Percentiles rank a stretch among this genome's conserved stretches.
Evolutionary conservation across 2,888 invertebrate genomes (phyloP).

Genomic region (Dione juno): DNA sequence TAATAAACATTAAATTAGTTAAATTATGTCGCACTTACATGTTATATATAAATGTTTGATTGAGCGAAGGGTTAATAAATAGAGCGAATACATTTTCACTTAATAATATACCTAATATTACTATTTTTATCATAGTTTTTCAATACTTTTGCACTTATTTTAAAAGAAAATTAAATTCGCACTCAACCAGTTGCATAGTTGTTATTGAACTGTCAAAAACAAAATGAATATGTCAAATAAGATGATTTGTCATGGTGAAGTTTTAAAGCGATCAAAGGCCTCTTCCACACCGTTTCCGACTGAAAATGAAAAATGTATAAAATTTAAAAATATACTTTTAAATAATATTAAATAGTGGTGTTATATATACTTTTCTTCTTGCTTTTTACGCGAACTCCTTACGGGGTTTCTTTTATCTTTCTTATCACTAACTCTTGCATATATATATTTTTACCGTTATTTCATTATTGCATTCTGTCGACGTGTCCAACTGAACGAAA

Average conservation of each 20-base stretch:
- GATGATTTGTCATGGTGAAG: not conserved
- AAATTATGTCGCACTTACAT: slow-evolving; percentile 56
- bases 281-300: not conserved
- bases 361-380: too few relatives aligned
- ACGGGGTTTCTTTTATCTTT: too few relatives aligned
- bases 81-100: slow-evolving; percentile 20
- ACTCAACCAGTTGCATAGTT: not conserved
- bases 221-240: not conserved
- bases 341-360: too few relatives aligned
- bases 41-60: slow-evolving; percentile 60
- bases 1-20: not conserved
- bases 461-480: too few relatives aligned
- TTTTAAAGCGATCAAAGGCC: not conserved
- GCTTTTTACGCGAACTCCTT: too few relatives aligned
- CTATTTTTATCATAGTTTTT: slow-evolving; percentile 27
- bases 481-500: too few relatives aligned
- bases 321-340: too few relatives aligned
- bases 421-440: too few relatives aligned
- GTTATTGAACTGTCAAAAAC: slow-evolving; percentile 20
- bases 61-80: slow-evolving; percentile 20
- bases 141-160: slow-evolving; percentile 6
- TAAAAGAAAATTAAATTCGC: not conserved
- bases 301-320: too few relatives aligned
- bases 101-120: slow-evolving; percentile 31
- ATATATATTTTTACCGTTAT: too few relatives aligned